phyloP scores from a whole-genome alignment of 2,113 vertebrate species.

The Actenoides lindsayi region DNA sequence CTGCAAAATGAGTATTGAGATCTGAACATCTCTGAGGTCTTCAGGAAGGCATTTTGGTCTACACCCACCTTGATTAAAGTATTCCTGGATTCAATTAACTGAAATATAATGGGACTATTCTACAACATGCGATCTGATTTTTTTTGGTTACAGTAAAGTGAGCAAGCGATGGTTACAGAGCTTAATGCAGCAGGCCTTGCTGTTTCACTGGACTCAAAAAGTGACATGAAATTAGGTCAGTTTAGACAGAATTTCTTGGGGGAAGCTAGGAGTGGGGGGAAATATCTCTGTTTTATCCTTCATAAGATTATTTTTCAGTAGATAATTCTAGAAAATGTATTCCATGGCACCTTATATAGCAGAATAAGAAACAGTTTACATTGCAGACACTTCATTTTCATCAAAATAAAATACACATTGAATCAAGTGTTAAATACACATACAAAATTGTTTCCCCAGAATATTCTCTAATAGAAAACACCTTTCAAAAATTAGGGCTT shows the following conservation, averaged over 20 bases:
- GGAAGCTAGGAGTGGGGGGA: not conserved
- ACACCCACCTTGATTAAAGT: constrained; percentile 43
- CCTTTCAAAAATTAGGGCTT: not conserved
- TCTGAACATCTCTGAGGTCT: constrained; percentile 15
- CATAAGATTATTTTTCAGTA: not conserved
- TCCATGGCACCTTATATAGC: not conserved
- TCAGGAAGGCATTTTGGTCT: not conserved
- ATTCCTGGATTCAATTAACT: constrained; percentile 49
- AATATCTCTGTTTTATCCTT: not conserved
- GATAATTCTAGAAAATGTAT: not conserved
- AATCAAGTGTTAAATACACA: not conserved
- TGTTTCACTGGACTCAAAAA: constrained; percentile 4
- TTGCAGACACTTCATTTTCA: not conserved
- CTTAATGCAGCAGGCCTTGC: not conserved
- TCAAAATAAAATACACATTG: not conserved
- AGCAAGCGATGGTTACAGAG: not conserved
- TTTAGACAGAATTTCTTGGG: constrained; percentile 27
- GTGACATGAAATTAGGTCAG: constrained; percentile 8
- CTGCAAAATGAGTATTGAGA: constrained; percentile 14
- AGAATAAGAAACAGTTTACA: not conserved
- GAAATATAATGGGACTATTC: constrained; percentile 50
- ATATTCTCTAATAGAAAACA: not conserved
- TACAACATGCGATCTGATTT: not conserved
- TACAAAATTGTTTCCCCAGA: not conserved
- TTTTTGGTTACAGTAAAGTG: constrained; percentile 3